Evolutionary conservation across 2,797 vertebrate genomes (phyloP).

Genomic region (Esox lucius): DNA sequence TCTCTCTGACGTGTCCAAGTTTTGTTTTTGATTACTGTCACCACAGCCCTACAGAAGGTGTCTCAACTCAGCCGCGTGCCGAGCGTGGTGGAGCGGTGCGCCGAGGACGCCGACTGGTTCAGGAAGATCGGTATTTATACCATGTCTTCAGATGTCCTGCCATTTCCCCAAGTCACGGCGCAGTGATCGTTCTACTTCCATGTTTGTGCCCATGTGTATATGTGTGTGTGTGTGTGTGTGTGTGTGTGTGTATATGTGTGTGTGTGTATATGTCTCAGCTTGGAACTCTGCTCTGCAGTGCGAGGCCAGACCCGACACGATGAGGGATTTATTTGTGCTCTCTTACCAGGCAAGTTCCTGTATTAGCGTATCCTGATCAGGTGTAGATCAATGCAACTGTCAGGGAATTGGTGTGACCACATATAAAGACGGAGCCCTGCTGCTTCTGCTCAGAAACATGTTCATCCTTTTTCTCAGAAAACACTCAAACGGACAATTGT

Average conservation of each 20-base stretch:
- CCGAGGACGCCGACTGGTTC: slow-evolving; percentile 87
- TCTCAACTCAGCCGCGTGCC: slow-evolving; percentile 55
- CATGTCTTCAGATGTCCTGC: slow-evolving; percentile 1
- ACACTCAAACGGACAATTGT: background rate
- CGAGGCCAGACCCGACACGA: slow-evolving; percentile 72
- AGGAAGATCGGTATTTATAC: slow-evolving; percentile 83
- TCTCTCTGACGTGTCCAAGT: slow-evolving; percentile 11
- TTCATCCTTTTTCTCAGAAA: background rate
- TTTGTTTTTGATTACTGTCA: slow-evolving; percentile 28
- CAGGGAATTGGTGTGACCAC: slow-evolving; percentile 24
- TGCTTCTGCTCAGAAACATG: slow-evolving; percentile 3
- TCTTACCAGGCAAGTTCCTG: slow-evolving; percentile 84
- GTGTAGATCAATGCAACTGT: slow-evolving; percentile 39
- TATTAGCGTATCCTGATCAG: slow-evolving; percentile 34
- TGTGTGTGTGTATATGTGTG: slow-evolving; percentile 10
- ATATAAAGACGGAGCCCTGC: slow-evolving; percentile 14
- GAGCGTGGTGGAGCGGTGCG: slow-evolving; percentile 55
- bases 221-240: slow-evolving; percentile 9
- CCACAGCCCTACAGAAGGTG: slow-evolving; percentile 79
- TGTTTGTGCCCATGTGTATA: too few relatives aligned
- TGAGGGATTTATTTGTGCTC: slow-evolving; percentile 89
- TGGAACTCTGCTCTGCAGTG: slow-evolving; percentile 90
- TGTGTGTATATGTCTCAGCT: slow-evolving; percentile 67
- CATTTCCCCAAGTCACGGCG: background rate
- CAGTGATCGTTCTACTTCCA: background rate